Base-by-base conservation (phyloP, 2,113 vertebrate species). In the Neoarius graeffei region DNA sequence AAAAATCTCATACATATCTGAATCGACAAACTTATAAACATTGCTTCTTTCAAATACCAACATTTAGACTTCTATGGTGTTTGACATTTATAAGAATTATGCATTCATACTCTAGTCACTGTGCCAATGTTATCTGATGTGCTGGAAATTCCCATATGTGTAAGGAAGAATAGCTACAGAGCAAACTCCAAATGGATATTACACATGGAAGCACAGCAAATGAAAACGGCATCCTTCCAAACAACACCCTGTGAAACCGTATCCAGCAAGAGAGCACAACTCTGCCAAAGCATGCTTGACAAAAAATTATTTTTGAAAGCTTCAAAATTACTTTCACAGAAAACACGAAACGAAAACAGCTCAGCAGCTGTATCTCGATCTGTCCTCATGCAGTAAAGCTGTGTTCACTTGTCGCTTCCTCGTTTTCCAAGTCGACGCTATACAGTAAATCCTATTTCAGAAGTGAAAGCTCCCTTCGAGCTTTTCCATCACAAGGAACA, bases 381-480 rank as follows among this genome's bases (percentile, higher is more conserved):
- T 73, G 59, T 84, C 74, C 54, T 30, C 0, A 48, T 67, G 13
- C 71, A 27, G 35, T 7, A 59, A 64, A 67, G 81, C 60, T 54
- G 56, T 79, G 15, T 73, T 81, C 20, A 73, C 69, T 27, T 52
- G 77, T 79, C 81, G 14, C 48, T 57, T 62, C 5, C 52, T 56
- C 42, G 9, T 30, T 27, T 54, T 85, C 59, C 74, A 52, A 85
- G 84, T 66, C 84, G 84, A 88, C 54, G 56, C 77, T 86, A 88
- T 83, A n/a, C n/a, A n/a, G n/a, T n/a, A 90, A 90, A 86, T 86
- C 85, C 86, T 27, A 57, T 62, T 62, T 60, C 27, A 59, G 77
- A 59, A 73, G 86, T 62, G 56, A 42, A 87, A 71, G 42, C 42
- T 83, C 77, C 69, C 86, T 80, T 69, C 82, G 76, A 77, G 83